These are phyloP conservation scores for Megaleporinus macrocephalus DNA, from an alignment of 2,113 vertebrate species.

Conservation along the genomic window DNA sequence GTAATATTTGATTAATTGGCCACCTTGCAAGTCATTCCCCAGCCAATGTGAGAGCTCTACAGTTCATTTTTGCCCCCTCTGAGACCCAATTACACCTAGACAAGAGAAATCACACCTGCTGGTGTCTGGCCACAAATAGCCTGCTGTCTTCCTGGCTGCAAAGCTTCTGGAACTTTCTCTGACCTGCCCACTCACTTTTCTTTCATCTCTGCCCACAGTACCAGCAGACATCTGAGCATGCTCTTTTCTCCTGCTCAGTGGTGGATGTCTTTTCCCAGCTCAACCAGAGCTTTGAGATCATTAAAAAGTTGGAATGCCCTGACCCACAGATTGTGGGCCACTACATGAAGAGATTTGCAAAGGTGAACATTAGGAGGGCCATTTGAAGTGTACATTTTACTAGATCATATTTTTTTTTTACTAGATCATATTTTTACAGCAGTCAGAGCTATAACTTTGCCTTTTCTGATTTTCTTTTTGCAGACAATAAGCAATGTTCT, in stretches of 20 bases:
- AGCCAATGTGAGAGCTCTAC: constrained; percentile 55
- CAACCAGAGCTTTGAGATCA: constrained; percentile 99
- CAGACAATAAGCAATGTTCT: constrained; percentile 98
- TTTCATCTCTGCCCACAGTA: constrained; percentile 77
- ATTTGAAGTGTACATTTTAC: background rate
- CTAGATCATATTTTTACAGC: background rate
- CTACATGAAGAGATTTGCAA: constrained; percentile 97
- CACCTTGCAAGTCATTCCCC: constrained; percentile 28
- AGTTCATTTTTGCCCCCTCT: constrained; percentile 62
- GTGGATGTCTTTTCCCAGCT: constrained; percentile 99
- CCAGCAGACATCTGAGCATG: constrained; percentile 96
- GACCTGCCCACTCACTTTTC: constrained; percentile 1
- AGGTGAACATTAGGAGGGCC: constrained; percentile 71
- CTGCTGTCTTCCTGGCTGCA: background rate
- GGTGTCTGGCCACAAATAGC: constrained; percentile 49
- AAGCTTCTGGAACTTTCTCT: background rate
- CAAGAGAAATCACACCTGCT: constrained; percentile 60
- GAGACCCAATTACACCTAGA: constrained; percentile 68
- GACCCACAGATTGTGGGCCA: constrained; percentile 97
- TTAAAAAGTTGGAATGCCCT: constrained; percentile 96
- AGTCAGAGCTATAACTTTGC: background rate
- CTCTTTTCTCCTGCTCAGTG: constrained; percentile 97
- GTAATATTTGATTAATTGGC: constrained; percentile 32
- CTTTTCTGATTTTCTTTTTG: constrained; percentile 7
- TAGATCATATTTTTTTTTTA: background rate